Evolutionary conservation across 2,888 invertebrate genomes (phyloP).

Genomic region (Phalera bucephala): DNA sequence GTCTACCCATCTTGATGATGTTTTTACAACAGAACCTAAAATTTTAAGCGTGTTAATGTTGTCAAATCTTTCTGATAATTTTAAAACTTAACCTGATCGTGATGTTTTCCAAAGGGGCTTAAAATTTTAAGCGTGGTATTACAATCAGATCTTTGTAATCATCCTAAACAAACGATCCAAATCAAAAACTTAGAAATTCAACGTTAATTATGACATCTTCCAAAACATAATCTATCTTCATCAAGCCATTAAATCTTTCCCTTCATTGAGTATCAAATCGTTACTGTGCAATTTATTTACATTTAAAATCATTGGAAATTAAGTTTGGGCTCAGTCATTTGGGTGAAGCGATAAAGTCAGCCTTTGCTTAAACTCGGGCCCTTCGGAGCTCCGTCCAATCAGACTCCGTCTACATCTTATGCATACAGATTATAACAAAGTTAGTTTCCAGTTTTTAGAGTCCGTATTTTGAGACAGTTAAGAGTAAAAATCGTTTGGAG

Average conservation of each 20-base stretch:
- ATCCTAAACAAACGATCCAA: too few species aligned
- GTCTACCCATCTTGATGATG: too few species aligned
- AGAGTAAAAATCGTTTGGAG: slow-evolving; percentile 16
- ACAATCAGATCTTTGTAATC: too few species aligned
- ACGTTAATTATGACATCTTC: background rate
- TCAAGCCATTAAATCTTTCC: background rate
- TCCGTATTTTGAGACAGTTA: slow-evolving; percentile 23
- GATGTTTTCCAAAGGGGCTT: too few species aligned
- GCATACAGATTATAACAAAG: slow-evolving; percentile 62
- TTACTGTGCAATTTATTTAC: slow-evolving; percentile 27
- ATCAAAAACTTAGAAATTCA: too few species aligned
- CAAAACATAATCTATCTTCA: background rate
- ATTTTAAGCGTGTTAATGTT: too few species aligned
- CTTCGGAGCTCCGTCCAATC: background rate
- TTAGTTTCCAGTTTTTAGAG: slow-evolving; percentile 11
- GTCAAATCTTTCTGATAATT: too few species aligned
- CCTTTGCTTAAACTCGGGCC: slow-evolving; percentile 49
- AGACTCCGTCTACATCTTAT: background rate
- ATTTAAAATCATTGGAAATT: slow-evolving; percentile 47
- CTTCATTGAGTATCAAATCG: slow-evolving; percentile 5
- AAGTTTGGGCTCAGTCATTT: slow-evolving; percentile 61
- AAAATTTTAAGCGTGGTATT: too few species aligned
- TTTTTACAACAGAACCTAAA: too few species aligned
- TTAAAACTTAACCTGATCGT: too few species aligned
- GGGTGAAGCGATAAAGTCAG: slow-evolving; percentile 63